Evolutionary conservation across 2,888 invertebrate genomes (phyloP), one percentile per base, ranked within the genome.

Genomic region (Mycalesis mineus): DNA sequence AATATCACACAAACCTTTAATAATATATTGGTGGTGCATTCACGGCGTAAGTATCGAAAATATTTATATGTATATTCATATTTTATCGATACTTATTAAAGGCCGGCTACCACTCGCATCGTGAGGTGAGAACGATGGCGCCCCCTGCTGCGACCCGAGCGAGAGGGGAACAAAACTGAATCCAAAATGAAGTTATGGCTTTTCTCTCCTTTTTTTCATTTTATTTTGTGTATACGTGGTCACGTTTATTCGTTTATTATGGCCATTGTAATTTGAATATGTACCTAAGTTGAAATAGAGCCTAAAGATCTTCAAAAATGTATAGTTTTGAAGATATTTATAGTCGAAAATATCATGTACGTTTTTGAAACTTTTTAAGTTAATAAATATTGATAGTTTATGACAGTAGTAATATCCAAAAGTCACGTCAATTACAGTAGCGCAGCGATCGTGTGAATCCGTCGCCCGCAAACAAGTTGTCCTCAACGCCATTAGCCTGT

Each of bases 51-150:
- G 83, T 77, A 84, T 82, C 77, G 73, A 82, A 85, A 86, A 86
- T 87, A 83, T 89, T 87, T 87, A 84, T 86, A 84, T 85, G 84
- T 84, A 85, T 87, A 86, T 87, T 87, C 87, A 88, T 89, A 87
- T 85, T 88, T 89, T 88, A 89, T 88, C 88, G 87, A 88, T 84
- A 84, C 85, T 87, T 89, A 88, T 89, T 89, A 89, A 88, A 84
- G 84, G 78, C 77, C 83, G 83, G 88, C 89, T 89, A 89, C 89
- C 83, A 89, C 85, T 86, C 88, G 87, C 87, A 74, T 88, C 88
- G 83, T 76, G 86, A 89, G 88, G 89, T 89, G 89, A 89, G 88
- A 89, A 89, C 88, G 88, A 88, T 84, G 83, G 86, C 72, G 83
- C 83, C 85, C 86, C 89, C 88, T 80, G 89, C 88, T 86, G 88